A percentile compares a stretch with the other conserved stretches of the same genome.
These are phyloP conservation scores for Xyliphius kryptos DNA, from an alignment of 2,113 vertebrate species.

Conservation along the genomic window DNA sequence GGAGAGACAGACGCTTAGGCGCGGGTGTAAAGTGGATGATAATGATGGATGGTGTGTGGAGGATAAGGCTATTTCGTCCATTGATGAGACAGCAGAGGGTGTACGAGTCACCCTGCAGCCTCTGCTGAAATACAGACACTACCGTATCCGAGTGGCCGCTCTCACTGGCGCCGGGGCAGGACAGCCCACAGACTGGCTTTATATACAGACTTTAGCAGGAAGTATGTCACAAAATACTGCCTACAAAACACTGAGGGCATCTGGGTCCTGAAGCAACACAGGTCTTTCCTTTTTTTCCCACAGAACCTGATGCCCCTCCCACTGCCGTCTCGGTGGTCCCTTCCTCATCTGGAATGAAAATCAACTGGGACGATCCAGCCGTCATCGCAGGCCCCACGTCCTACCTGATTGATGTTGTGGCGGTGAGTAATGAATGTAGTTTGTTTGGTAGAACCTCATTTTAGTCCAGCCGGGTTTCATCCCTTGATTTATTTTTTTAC, in stretches of 20 bases:
- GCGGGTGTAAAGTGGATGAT: conserved; percentile 74
- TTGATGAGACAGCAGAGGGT: conserved; percentile 53
- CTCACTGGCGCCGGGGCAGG: conserved; percentile 83
- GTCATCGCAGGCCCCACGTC: conserved; percentile 83
- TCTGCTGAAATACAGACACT: conserved; percentile 81
- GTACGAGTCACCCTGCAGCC: conserved; percentile 66
- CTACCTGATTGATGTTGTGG: conserved; percentile 78
- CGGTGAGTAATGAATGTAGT: conserved; percentile 53
- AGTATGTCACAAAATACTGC: conserved; percentile 65
- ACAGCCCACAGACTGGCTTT: conserved; percentile 74
- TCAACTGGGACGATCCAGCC: conserved; percentile 77
- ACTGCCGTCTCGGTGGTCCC: conserved; percentile 68
- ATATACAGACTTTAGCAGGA: conserved; percentile 74
- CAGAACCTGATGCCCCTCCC: conserved; percentile 85
- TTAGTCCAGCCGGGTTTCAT: neutral
- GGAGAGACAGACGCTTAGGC: conserved; percentile 73
- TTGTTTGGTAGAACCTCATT: too few species aligned
- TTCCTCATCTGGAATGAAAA: conserved; percentile 72
- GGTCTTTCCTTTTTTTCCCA: conserved; percentile 21
- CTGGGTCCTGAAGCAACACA: neutral
- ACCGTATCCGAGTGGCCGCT: conserved; percentile 82
- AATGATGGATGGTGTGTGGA: conserved; percentile 68
- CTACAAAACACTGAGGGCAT: neutral
- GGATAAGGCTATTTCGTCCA: conserved; percentile 56
- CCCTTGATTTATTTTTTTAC: conserved; percentile 13